Evolutionary conservation across 2,888 invertebrate genomes (phyloP), one percentile per base, ranked within the genome.

Genomic region (Hypomecis atomaria): DNA sequence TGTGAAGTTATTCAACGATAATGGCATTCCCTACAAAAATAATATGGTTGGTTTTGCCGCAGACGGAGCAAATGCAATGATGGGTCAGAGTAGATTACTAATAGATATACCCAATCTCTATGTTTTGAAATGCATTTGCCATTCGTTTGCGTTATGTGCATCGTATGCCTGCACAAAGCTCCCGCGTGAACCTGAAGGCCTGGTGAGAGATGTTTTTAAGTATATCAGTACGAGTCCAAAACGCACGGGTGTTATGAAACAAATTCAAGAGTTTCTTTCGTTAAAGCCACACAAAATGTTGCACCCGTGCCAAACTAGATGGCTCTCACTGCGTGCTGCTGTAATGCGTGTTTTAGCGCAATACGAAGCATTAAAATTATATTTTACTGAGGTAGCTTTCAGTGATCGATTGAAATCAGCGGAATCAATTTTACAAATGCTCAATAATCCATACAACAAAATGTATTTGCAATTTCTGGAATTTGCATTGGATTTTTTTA

Each of bases 21-120:
- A 72, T 53, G 60, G 65, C 50, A 72, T 76, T 67, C 70, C 73
- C n/a, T 72, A 68, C 59, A 71, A 69, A 45, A 54, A 67, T 44
- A 75, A 71, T 55, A 64, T 72, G 66, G 37, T 74, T 61, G 75
- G 75, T 52, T 73, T 72, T 70, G 73, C 71, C 53, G 67, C 74
- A 50, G 72, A 75, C 55, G 72, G 71, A 37, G 59, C 71, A 13
- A 74, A 70, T 63, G 58, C 69, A 34, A 74, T 76, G 69, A 70
- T 76, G 65, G 72, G 76, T 38, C 61, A 61, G 50, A 67, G 47
- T 23, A 61, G 64, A 50, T 57, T 73, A 55, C 13, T 60, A 59
- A 37, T 42, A 59, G 62, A 68, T 48, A 68, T 63, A 38, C 67
- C 70, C 11, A 44, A 70, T 63, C 43, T 74, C 8, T 71, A 66